Evolutionary conservation across 1,140 invertebrate genomes (phyloP).

Genomic region (Sminthurinus signatus): DNA sequence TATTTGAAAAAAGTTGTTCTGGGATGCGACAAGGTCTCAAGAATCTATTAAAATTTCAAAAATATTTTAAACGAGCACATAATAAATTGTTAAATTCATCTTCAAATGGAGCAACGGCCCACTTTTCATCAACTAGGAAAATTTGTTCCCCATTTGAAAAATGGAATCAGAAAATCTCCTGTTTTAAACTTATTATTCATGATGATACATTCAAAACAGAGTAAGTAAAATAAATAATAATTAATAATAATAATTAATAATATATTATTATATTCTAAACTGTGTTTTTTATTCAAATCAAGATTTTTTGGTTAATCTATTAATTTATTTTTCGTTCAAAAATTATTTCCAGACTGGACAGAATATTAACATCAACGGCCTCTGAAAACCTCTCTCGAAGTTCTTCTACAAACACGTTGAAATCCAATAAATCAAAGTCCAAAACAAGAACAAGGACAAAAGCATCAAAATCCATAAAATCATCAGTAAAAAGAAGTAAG

Average conservation of each 20-base stretch:
- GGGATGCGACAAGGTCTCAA: neutral
- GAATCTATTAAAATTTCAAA: neutral
- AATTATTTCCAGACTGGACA: slow-evolving; percentile 1
- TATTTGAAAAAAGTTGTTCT: neutral
- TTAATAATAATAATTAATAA: neutral
- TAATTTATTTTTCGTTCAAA: neutral
- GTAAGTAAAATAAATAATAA: neutral
- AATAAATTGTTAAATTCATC: neutral
- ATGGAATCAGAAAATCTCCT: neutral
- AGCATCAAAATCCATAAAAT: neutral
- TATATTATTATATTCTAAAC: neutral
- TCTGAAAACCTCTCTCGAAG: slow-evolving; percentile 1
- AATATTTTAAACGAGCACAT: neutral
- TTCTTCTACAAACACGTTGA: neutral
- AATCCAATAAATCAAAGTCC: neutral
- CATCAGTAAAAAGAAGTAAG: too few relatives aligned
- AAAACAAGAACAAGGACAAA: too few relatives aligned
- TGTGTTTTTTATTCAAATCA: neutral
- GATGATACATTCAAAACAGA: neutral
- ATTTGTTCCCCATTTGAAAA: neutral
- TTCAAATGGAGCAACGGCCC: too few relatives aligned
- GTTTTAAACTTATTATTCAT: neutral
- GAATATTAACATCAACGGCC: neutral
- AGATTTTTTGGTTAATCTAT: neutral
- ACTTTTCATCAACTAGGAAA: neutral